Conservation (phyloP, 2,797 vertebrate genomes). For the Perodicticus potto region DNA sequence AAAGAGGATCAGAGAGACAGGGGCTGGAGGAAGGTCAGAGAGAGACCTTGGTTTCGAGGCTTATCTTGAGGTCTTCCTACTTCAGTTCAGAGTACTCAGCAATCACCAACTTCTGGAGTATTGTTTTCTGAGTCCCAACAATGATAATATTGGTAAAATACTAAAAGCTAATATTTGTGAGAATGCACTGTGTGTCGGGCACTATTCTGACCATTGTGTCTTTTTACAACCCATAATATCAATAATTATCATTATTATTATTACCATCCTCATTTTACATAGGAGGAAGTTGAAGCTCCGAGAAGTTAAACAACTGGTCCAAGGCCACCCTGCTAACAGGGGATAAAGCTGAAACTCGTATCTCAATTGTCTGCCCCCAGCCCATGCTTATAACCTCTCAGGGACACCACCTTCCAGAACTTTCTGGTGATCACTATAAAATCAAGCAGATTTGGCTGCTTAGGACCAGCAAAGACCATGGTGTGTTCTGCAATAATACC, state of each 20-base stretch:
- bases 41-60: not conserved
- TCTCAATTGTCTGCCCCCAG: not conserved
- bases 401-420: constrained; percentile 18
- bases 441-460: not conserved
- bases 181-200: not conserved
- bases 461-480: not conserved
- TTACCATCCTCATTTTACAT: not conserved
- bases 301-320: not conserved
- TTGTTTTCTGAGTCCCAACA: not conserved
- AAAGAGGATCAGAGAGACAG: not conserved
- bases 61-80: not conserved
- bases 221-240: not conserved
- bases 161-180: not conserved
- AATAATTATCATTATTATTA: too few relatives aligned
- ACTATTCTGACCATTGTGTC: not conserved
- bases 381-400: not conserved
- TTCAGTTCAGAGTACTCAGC: not conserved
- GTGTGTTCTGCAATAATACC: not conserved
- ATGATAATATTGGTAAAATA: not conserved
- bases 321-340: not conserved
- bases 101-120: not conserved
- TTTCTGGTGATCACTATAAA: not conserved
- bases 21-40: not conserved
- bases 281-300: not conserved
- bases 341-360: not conserved